A percentile compares a stretch with the other conserved stretches of the same genome.
phyloP scores from a whole-genome alignment of 92 coral and sea anemone species.

The Meandrina meandrites region DNA sequence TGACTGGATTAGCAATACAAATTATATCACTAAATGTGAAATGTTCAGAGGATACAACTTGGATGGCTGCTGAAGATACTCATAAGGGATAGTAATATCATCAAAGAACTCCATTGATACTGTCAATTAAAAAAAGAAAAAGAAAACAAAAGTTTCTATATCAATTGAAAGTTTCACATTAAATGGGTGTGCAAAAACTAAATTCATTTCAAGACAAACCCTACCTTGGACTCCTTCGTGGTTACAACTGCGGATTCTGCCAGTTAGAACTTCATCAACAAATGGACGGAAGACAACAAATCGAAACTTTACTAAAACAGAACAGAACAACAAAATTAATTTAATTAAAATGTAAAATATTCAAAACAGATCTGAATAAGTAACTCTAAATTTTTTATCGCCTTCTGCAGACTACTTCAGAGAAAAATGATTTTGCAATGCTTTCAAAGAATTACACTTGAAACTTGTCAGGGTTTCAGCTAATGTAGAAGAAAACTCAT shows the following conservation, averaged over 20 bases:
- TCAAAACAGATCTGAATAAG: too few relatives aligned
- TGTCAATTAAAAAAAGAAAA: slow-evolving; percentile 24
- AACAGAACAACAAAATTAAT: too few relatives aligned
- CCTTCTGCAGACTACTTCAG: too few relatives aligned
- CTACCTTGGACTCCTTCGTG: slow-evolving; percentile 97
- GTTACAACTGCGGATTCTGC: slow-evolving; percentile 91
- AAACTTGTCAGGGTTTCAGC: too few relatives aligned
- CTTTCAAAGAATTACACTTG: too few relatives aligned
- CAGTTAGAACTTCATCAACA: slow-evolving; percentile 86
- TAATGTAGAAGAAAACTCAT: too few relatives aligned
- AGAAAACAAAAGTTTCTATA: neutral
- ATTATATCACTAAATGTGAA: too few relatives aligned
- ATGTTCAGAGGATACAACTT: slow-evolving; percentile 86
- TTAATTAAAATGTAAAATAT: too few relatives aligned
- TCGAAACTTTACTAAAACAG: slow-evolving; percentile 77
- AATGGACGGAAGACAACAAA: slow-evolving; percentile 99
- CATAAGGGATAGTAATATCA: slow-evolving; percentile 88
- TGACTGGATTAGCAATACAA: too few relatives aligned
- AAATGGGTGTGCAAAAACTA: neutral
- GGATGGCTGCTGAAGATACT: slow-evolving; percentile 96
- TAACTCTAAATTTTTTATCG: too few relatives aligned
- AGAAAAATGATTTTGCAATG: too few relatives aligned
- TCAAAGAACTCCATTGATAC: slow-evolving; percentile 99
- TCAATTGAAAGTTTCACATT: neutral
- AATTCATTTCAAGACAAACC: neutral